Base-by-base conservation (phyloP, 2,888 invertebrate species). In the Tiliacea citrago region DNA sequence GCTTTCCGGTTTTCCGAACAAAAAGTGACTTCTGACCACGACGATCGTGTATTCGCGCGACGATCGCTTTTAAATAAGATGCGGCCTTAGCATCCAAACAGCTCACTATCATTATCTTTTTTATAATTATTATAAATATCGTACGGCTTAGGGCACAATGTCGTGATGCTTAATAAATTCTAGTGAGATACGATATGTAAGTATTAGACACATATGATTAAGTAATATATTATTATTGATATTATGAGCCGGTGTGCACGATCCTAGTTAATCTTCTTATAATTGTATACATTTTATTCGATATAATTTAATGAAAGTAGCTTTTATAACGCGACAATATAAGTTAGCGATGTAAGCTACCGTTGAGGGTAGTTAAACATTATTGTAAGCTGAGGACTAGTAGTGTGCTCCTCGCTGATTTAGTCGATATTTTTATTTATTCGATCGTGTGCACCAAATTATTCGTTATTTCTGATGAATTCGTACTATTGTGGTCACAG, bases 101-200 rank as follows among this genome's bases (percentile, higher is more conserved):
- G 80, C 85, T 81, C 83, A 84, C 69, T 85, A 61, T 63, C n/a
- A 77, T 74, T 76, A 75, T 85, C 75, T 68, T 78, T 83, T 78
- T 77, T 83, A 75, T 83, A 84, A 85, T 84, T 69, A 83, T 80
- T 79, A 73, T 82, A 72, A 83, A 80, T 83, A 82, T 85, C 67
- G 51, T 83, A 87, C 81, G 77, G 90, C 90, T 88, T 89, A 87
- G 86, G 90, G 90, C 91, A 90, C 90, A 88, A 89, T 82, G 87
- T 87, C 84, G 86, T 88, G 75, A 88, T 88, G 90, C 91, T 90
- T 90, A 82, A 77, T 86, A 87, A 89, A 87, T 87, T 88, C 81
- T 91, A 90, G 92, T 91, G 91, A 91, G 90, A 91, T 86, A 86
- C 82, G 85, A 85, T 86, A 74, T 86, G 82, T 90, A 90, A 91